These are phyloP conservation scores for Chiridota heheva DNA, from an alignment of 35 echinoderm and acorn worm genomes.

Conservation along the genomic window DNA sequence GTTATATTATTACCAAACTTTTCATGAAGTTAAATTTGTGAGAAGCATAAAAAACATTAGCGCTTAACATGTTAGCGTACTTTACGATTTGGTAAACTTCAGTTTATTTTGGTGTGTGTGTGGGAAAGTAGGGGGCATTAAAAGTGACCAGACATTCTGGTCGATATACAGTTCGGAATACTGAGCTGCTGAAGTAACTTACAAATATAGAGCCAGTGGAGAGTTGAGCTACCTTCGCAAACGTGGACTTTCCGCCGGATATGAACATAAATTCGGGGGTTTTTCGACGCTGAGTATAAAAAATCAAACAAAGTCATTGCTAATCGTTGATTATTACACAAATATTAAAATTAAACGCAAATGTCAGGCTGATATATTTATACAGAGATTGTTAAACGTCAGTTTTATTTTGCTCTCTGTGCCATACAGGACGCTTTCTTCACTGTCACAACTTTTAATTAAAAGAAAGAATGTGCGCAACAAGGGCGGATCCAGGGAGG, in stretches of 20 bases:
- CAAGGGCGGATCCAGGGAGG: no score
- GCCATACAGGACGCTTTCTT: background rate
- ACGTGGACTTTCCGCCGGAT: background rate
- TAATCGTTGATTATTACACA: background rate
- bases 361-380: background rate
- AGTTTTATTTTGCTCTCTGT: background rate
- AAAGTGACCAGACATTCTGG: no score
- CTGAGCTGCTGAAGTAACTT: no score
- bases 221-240: slow-evolving; percentile 24
- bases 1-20: no score
- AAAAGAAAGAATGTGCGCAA: no score
- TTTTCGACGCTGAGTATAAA: background rate
- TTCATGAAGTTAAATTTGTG: no score
- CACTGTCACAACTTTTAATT: background rate
- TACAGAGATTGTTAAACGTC: background rate
- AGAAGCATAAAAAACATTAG: no score
- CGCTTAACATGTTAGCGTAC: no score
- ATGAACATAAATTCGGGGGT: background rate
- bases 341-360: background rate
- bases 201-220: slow-evolving; percentile 13
- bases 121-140: background rate
- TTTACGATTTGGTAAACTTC: no score
- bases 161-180: no score
- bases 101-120: background rate
- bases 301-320: background rate